Conservation (phyloP, 1,140 invertebrate species). For the Melipona quadrifasciata region DNA sequence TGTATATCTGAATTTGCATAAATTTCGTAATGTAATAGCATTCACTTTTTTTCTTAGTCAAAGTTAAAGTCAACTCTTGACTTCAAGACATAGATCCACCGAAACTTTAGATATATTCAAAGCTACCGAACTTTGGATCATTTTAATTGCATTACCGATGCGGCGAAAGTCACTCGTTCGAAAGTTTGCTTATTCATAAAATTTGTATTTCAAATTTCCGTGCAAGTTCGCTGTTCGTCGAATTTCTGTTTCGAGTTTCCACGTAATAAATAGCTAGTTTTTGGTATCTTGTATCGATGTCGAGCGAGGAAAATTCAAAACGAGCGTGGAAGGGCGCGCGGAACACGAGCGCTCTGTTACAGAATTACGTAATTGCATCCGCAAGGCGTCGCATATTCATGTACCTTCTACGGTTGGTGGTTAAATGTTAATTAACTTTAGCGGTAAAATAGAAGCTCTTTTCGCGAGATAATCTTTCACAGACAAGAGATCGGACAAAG, state of each 20-base stretch:
- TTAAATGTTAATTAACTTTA: conserved; percentile 48
- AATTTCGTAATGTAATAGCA: too few relatives aligned
- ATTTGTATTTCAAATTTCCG: too few relatives aligned
- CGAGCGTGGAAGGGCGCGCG: too few relatives aligned
- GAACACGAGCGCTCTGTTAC: background rate
- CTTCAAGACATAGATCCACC: too few relatives aligned
- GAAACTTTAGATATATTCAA: too few relatives aligned
- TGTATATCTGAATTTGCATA: too few relatives aligned
- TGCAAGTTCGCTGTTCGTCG: background rate
- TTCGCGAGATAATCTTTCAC: background rate
- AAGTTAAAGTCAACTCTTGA: too few relatives aligned
- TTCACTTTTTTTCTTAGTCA: too few relatives aligned
- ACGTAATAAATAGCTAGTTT: background rate
- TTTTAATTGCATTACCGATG: too few relatives aligned
- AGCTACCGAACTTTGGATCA: too few relatives aligned
- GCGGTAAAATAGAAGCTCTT: conserved; percentile 22
- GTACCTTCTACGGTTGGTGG: background rate
- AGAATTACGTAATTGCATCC: conserved; percentile 39
- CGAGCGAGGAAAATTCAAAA: background rate
- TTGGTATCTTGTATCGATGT: conserved; percentile 2
- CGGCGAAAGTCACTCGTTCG: too few relatives aligned
- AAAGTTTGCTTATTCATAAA: too few relatives aligned
- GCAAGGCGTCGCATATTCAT: conserved; percentile 28
- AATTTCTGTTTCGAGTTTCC: background rate
- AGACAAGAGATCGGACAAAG: background rate